phyloP scores from a whole-genome alignment of 2,113 vertebrate genomes.

The Coreoperca whiteheadi region DNA sequence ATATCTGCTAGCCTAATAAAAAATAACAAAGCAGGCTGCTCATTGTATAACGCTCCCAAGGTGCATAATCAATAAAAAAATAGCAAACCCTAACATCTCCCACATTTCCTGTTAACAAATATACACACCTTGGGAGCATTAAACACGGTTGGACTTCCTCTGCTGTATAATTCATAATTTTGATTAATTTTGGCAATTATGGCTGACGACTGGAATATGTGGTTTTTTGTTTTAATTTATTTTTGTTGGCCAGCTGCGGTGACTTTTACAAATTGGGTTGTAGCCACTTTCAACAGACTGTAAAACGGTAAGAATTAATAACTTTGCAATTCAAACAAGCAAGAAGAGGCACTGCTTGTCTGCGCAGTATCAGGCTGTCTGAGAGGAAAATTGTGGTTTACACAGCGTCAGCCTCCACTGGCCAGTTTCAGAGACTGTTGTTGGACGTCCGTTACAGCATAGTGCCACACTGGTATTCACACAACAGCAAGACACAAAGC shows the following conservation, averaged over 20 bases:
- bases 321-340: conserved; percentile 59
- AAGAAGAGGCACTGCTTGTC: conserved; percentile 41
- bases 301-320: conserved; percentile 68
- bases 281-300: conserved; percentile 68
- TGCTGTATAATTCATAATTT: conserved; percentile 57
- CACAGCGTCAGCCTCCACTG: conserved; percentile 26
- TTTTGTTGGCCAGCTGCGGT: conserved; percentile 59
- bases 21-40: conserved; percentile 26
- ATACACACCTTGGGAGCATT: conserved; percentile 56
- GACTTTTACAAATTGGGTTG: conserved; percentile 69
- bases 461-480: conserved; percentile 33
- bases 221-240: conserved; percentile 66
- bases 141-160: conserved; percentile 45
- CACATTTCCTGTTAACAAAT: conserved; percentile 57
- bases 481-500: conserved; percentile 28
- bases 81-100: conserved; percentile 31
- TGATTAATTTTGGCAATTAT: conserved; percentile 70
- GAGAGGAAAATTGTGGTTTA: conserved; percentile 48
- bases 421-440: conserved; percentile 34
- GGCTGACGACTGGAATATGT: conserved; percentile 46
- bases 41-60: neutral
- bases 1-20: conserved; percentile 18
- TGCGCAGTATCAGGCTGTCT: conserved; percentile 45
- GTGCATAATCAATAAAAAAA: conserved; percentile 32
- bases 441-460: conserved; percentile 15